Evolutionary conservation across 2,113 vertebrate species (phyloP).

Genomic region (Pagrus major): DNA sequence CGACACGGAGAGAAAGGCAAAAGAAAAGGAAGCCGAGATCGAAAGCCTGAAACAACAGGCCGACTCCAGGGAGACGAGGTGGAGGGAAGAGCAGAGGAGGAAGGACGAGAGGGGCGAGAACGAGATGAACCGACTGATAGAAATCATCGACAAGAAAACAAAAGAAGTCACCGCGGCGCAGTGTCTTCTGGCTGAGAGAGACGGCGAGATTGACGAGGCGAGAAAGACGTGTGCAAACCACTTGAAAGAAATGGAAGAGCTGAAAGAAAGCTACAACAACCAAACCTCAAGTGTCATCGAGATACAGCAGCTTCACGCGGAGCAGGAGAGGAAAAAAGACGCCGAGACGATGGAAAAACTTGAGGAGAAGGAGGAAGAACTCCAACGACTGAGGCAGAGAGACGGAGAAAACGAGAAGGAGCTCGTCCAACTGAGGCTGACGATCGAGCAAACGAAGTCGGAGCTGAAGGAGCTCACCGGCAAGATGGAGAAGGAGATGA

Average conservation of each 20-base stretch:
- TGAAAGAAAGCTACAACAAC: conserved; percentile 38
- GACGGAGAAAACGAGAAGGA: conserved; percentile 66
- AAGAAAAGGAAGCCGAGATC: conserved; percentile 53
- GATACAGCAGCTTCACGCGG: conserved; percentile 28
- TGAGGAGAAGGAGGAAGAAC: conserved; percentile 66
- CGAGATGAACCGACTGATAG: conserved; percentile 39
- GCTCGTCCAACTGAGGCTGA: conserved; percentile 56
- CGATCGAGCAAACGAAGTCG: conserved; percentile 65
- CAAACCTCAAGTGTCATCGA: not conserved
- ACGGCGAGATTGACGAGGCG: not conserved
- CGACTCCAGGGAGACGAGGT: conserved; percentile 31
- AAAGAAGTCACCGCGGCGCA: conserved; percentile 6
- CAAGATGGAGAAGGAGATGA: conserved; percentile 73
- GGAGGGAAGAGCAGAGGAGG: conserved; percentile 63
- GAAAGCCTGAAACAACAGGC: conserved; percentile 39
- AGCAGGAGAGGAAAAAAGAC: conserved; percentile 51
- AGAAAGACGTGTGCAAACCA: not conserved
- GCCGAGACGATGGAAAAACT: conserved; percentile 53
- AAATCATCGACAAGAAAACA: conserved; percentile 26
- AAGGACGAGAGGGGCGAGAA: conserved; percentile 29
- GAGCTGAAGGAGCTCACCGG: conserved; percentile 70
- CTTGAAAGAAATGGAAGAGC: conserved; percentile 45
- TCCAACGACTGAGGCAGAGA: conserved; percentile 38
- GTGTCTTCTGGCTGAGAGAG: conserved; percentile 22
- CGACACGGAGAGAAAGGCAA: conserved; percentile 36